phyloP scores from a whole-genome alignment of 37 sponge, comb jelly and placozoan genomes.

The Theonella swinhoei region DNA sequence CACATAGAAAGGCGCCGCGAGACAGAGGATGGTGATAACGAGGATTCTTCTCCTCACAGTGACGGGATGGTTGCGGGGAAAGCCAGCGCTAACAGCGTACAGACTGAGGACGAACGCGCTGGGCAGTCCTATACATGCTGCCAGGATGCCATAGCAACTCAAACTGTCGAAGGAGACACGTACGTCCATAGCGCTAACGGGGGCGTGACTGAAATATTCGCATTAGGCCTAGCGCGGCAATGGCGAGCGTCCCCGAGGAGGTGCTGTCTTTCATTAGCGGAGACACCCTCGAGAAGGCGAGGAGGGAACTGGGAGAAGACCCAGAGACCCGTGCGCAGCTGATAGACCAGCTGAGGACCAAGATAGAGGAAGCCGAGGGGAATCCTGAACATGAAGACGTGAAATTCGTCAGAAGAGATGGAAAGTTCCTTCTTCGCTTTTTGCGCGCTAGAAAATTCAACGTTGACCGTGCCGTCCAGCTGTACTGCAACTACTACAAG shows the following conservation, averaged over 20 bases:
- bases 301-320: conserved; percentile 35
- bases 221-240: too few species aligned
- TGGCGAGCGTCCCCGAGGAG: too few species aligned
- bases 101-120: conserved; percentile 48
- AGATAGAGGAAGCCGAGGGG: background rate
- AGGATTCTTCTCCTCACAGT: conserved; percentile 53
- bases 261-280: conserved; percentile 17
- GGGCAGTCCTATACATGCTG: conserved; percentile 38
- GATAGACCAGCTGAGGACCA: background rate
- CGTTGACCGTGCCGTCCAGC: conserved; percentile 28
- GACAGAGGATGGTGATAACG: conserved; percentile 12
- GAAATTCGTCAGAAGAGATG: conserved; percentile 40
- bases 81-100: conserved; percentile 42
- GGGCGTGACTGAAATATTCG: too few species aligned
- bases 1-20: conserved; percentile 22
- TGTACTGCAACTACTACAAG: conserved; percentile 59
- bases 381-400: conserved; percentile 13
- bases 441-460: conserved; percentile 70
- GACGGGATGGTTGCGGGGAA: conserved; percentile 48
- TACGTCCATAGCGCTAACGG: too few species aligned
- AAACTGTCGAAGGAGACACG: conserved; percentile 27
- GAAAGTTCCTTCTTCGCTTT: conserved; percentile 62
- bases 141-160: background rate
- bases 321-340: conserved; percentile 4
- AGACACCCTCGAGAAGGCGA: conserved; percentile 44